phyloP scores from a whole-genome alignment of 1,140 invertebrate species.

The Phymastichus coffea region DNA sequence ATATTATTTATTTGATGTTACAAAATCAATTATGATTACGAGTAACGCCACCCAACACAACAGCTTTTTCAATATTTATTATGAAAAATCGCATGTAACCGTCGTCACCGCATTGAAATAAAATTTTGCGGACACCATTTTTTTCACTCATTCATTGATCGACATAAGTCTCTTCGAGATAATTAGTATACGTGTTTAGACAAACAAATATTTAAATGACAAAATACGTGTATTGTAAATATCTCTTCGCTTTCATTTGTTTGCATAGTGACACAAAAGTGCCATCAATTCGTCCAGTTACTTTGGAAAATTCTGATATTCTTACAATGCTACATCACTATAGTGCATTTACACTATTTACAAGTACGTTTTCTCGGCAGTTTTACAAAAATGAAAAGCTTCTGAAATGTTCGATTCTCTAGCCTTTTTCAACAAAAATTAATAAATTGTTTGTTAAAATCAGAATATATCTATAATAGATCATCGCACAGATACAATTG shows the following conservation, averaged over 20 bases:
- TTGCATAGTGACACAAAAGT: conserved; percentile 6
- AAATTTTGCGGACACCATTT: background rate
- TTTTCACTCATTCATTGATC: background rate
- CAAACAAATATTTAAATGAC: conserved; percentile 8
- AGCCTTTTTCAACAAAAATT: too few species aligned
- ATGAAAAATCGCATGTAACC: conserved; percentile 1
- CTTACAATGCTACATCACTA: conserved; percentile 6
- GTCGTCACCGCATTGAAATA: too few species aligned
- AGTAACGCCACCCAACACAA: conserved; percentile 27
- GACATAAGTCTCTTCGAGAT: background rate
- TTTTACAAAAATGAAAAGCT: conserved; percentile 13
- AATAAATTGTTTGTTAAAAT: too few species aligned
- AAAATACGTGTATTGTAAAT: conserved; percentile 4
- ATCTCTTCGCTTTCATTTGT: background rate
- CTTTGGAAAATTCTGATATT: conserved; percentile 9
- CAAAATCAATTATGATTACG: conserved; percentile 42
- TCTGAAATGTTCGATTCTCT: too few species aligned
- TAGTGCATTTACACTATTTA: conserved; percentile 50
- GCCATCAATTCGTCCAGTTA: background rate
- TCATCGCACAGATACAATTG: too few species aligned
- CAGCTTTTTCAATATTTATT: background rate
- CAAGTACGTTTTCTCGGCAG: conserved; percentile 27
- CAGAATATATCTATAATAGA: too few species aligned
- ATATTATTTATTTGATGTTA: conserved; percentile 48
- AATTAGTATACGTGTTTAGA: conserved; percentile 10